phyloP scores from a whole-genome alignment of 2,797 vertebrate species.

The Psittacula echo region DNA sequence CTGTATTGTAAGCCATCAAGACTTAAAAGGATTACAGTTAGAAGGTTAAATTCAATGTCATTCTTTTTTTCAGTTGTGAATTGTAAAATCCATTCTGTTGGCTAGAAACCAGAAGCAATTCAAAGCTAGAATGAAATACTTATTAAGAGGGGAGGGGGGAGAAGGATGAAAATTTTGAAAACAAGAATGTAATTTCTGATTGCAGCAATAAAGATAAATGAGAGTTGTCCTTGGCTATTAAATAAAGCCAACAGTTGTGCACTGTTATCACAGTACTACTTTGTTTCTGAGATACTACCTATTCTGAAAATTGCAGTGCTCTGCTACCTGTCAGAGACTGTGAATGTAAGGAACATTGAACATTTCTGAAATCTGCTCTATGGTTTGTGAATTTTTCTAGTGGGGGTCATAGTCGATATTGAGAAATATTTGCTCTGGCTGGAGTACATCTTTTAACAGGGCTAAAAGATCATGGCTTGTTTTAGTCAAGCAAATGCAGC shows the following conservation, averaged over 20 bases:
- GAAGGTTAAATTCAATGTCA: slow-evolving; percentile 70
- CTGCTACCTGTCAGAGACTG: neutral
- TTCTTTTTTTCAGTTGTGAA: slow-evolving; percentile 37
- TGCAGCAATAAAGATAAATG: neutral
- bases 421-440: neutral
- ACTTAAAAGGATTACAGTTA: slow-evolving; percentile 56
- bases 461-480: neutral
- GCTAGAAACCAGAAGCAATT: slow-evolving; percentile 32
- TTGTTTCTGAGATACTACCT: neutral
- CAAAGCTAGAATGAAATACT: slow-evolving; percentile 31
- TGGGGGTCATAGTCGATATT: neutral
- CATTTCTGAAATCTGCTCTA: neutral
- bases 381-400: neutral
- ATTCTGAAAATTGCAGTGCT: neutral
- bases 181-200: slow-evolving; percentile 21
- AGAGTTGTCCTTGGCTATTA: slow-evolving; percentile 12
- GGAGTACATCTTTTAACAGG: neutral
- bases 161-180: slow-evolving; percentile 29
- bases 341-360: neutral
- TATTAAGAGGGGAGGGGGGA: neutral
- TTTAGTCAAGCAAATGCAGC: neutral
- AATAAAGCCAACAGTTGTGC: neutral
- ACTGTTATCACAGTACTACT: neutral
- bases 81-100: slow-evolving; percentile 33
- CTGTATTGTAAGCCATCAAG: slow-evolving; percentile 37